A percentile compares a stretch with the other conserved stretches of the same genome.
Evolutionary conservation across 1,140 invertebrate genomes (phyloP).

Genomic region (Globodera ellingtonae): DNA sequence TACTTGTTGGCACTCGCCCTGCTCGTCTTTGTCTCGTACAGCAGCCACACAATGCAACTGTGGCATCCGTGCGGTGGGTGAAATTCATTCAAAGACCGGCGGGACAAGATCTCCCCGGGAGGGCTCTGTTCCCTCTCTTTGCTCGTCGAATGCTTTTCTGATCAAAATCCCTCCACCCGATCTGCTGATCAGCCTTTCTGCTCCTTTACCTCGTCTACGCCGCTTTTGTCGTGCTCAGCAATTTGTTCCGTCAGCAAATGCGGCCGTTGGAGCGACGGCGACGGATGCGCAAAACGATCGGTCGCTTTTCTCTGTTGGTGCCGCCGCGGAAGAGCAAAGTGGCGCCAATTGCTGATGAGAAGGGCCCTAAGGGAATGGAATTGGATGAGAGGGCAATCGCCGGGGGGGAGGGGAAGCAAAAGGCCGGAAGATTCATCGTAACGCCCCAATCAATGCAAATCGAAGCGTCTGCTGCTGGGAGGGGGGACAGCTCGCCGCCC

Average conservation of each 20-base stretch:
- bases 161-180: conserved; percentile 30
- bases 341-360: background rate
- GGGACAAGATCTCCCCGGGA: too few species aligned
- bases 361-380: background rate
- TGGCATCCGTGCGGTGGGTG: conserved; percentile 68
- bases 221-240: conserved; percentile 69
- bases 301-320: background rate
- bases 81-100: conserved; percentile 25
- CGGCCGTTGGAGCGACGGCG: conserved; percentile 17
- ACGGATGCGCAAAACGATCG: conserved; percentile 6
- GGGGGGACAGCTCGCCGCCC: too few species aligned
- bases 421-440: background rate
- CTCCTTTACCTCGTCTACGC: conserved; percentile 72
- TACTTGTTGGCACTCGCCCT: conserved; percentile 71
- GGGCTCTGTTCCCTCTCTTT: too few species aligned
- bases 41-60: conserved; percentile 66
- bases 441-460: conserved; percentile 9
- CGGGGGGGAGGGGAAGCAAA: background rate
- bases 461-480: background rate
- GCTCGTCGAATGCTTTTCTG: conserved; percentile 45
- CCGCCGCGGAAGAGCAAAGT: conserved; percentile 1
- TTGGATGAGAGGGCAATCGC: background rate
- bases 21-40: conserved; percentile 68
- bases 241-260: conserved; percentile 52
- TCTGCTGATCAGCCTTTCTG: conserved; percentile 68